Base-by-base conservation (phyloP, 1,140 invertebrate species). In the Onthophagus taurus region DNA sequence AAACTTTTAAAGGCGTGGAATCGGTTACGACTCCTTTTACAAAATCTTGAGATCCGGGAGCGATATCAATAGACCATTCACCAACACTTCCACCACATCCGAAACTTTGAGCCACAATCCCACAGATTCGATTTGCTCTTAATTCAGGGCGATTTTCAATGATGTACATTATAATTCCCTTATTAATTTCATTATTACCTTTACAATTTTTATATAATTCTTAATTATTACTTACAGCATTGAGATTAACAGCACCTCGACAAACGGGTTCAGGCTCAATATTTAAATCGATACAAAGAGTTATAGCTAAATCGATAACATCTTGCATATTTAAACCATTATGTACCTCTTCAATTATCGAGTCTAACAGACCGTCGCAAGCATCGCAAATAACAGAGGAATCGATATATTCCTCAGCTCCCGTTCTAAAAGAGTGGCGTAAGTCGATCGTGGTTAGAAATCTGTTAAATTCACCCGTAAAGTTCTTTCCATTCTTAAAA, bases 231-330 rank as follows among this genome's bases (percentile, higher is more conserved):
- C 35, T 21, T 11, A 37, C 74, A 42, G 70, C 48, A 52, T 81
- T 77, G 2, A 71, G 53, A 31, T 68, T 62, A 6, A 81, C 51
- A 6, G 71, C 50, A 17, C 78, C 78, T n/a, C 52, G 45, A 48
- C 80, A 83, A n/a, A 80, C 74, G 39, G 50, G 53, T 7, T 67
- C 56, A 1, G 61, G 66, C 52, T 76, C 67, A 8, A 81, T 64
- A 7, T 74, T 67, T 0, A 80, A 48, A 4, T 63, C 31, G 2
- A 52, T 53, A 42, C 80, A 81, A 2, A 80, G 58, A 4, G 38
- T 44, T 14, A 51, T 34, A 38, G 43, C 38, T 4, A 31, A 17
- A 4, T 44, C 44, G 3, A 55, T 21, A 2, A 38, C 29, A 6
- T 55, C 53, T 8, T 34, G 13, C 16, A 49, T 47, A 9, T 43